phyloP scores from a whole-genome alignment of 2,888 invertebrate species.

The Didymodactylos carnosus region DNA sequence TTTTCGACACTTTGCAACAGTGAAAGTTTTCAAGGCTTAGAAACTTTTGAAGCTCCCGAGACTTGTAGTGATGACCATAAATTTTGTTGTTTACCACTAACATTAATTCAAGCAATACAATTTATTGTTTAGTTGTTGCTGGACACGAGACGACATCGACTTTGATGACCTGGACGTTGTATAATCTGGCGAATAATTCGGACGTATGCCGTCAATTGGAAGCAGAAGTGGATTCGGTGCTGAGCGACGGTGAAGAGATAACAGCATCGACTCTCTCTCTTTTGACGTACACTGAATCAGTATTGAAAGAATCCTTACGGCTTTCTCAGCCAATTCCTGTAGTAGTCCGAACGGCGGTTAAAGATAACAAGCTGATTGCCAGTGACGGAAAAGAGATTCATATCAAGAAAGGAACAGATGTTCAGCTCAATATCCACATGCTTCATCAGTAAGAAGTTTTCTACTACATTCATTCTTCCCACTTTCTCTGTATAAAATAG shows the following conservation, averaged over 20 bases:
- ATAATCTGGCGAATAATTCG: neutral
- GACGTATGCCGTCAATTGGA: neutral
- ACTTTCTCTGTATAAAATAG: neutral
- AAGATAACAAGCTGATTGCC: neutral
- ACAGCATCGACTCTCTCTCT: neutral
- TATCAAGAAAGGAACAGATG: neutral
- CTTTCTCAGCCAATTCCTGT: neutral
- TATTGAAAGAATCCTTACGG: neutral
- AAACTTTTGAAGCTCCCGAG: no score
- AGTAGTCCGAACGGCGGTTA: neutral
- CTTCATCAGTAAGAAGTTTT: neutral
- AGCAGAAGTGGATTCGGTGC: neutral
- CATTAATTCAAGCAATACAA: neutral
- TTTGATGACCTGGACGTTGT: neutral
- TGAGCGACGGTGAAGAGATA: neutral
- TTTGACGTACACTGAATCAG: neutral
- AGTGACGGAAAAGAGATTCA: neutral
- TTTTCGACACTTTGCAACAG: no score
- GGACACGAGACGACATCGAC: neutral
- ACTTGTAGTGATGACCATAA: no score
- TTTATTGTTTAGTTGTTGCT: neutral
- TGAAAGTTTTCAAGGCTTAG: no score
- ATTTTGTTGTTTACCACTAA: neutral
- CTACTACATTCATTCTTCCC: neutral
- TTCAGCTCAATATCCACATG: neutral